A percentile compares a stretch with the other conserved stretches of the same genome.
Evolutionary conservation across 2,797 vertebrate species (phyloP).

Genomic region (Pseudotriccus pelzelni): DNA sequence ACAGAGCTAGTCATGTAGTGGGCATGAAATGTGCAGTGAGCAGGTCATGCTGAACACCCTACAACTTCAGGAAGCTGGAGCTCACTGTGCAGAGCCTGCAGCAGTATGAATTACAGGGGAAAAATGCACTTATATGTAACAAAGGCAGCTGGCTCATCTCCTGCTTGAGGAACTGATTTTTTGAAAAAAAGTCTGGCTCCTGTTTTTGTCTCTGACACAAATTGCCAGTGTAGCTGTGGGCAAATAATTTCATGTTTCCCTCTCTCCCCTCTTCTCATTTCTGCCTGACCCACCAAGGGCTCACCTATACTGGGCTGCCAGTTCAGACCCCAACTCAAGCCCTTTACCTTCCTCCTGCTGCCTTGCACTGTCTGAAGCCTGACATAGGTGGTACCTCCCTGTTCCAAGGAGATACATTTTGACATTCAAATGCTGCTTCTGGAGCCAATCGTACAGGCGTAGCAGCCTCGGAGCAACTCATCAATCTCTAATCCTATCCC

Average conservation of each 20-base stretch:
- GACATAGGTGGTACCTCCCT: rapidly evolving
- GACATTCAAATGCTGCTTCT: background rate
- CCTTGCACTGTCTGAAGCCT: background rate
- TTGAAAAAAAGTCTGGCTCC: background rate
- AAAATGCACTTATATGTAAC: slow-evolving; percentile 1
- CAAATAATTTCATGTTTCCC: background rate
- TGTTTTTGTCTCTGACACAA: background rate
- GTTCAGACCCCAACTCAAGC: background rate
- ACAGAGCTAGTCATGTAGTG: background rate
- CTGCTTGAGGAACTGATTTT: background rate
- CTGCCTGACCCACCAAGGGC: background rate
- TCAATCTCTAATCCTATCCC: background rate
- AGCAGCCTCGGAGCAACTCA: background rate
- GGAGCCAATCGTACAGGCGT: background rate
- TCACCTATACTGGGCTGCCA: background rate
- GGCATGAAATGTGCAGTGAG: background rate
- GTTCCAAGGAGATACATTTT: background rate
- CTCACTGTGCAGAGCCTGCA: background rate
- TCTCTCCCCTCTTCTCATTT: background rate
- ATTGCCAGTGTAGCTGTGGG: background rate
- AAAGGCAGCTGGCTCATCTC: slow-evolving; percentile 36
- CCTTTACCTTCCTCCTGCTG: background rate
- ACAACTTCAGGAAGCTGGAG: background rate
- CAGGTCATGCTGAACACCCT: background rate
- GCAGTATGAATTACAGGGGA: background rate